Base-by-base conservation (phyloP, 2,113 vertebrate species). In the Nycticebus coucang region DNA sequence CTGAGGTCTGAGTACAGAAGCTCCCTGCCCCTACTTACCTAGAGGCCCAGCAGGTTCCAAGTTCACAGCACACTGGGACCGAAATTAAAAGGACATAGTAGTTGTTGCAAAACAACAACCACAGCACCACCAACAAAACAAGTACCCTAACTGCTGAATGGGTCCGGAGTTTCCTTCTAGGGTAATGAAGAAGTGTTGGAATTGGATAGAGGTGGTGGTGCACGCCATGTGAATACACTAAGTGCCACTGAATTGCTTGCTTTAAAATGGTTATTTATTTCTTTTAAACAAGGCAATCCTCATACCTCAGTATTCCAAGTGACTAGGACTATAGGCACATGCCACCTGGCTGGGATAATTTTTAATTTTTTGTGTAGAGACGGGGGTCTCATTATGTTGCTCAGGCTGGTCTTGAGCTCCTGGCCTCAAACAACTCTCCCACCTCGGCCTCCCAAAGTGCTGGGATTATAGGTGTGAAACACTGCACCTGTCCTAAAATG, bases 201-300 rank as follows among this genome's bases (percentile, higher is more conserved):
- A 57, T 74, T 59, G 69, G 60, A 62, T 33, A 37, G 33, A 45
- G 9, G 19, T 22, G 8, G 30, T 77, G 13, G 12, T 66, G 11
- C 2, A 60, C 35, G 71, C 26, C 21, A 21, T 12, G 28, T 78
- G 68, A 69, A 69, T 30, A 69, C 2, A 22, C 28, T 41, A 66
- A 92, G 60, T 81, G 50, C 59, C 35, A 14, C 24, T 26, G 57
- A 66, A 53, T 50, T 57, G 22, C 8, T 81, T 59, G n/a, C 71
- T 75, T 94, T 28, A 79, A 74, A 74, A 93, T 66, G n/a, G 9
- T 50, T 89, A 18, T 33, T 81, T 89, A 92, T 85, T 64, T 12
- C 4, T 64, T 64, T 64, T 28, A 64, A 26, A 64, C 28, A 28
- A 24, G 1, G 11, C 11, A 64, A 64, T 64, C 26, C 62, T 64